Conservation (phyloP, 1,140 invertebrate species). For the Samia ricini region DNA sequence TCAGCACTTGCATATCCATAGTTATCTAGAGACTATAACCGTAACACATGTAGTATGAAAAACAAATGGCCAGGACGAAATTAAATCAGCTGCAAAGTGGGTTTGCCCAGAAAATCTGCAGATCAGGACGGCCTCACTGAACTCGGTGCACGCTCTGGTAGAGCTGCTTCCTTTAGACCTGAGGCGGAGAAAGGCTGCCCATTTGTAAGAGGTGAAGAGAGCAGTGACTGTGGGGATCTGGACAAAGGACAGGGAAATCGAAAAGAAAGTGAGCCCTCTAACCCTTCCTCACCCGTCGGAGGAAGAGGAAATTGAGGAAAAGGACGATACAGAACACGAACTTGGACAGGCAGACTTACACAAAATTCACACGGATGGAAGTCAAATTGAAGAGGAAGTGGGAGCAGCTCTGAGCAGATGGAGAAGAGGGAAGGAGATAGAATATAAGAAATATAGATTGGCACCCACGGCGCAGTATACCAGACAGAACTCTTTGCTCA, state of each 20-base stretch:
- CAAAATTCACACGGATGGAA: background rate
- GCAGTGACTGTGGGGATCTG: background rate
- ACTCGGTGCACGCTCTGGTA: slow-evolving; percentile 18
- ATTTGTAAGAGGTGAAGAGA: slow-evolving; percentile 20
- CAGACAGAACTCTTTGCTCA: slow-evolving; percentile 19
- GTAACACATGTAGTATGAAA: no score
- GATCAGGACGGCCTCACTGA: no score
- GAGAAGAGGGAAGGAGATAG: background rate
- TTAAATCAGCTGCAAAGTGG: no score
- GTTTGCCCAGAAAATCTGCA: no score
- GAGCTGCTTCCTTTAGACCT: slow-evolving; percentile 29
- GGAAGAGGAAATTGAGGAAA: slow-evolving; percentile 3
- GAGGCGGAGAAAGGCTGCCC: slow-evolving; percentile 20
- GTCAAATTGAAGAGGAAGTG: slow-evolving; percentile 19
- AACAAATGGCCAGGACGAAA: no score
- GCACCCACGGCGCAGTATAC: slow-evolving; percentile 23
- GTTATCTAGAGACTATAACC: no score
- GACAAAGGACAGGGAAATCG: slow-evolving; percentile 17
- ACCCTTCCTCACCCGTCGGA: slow-evolving; percentile 13
- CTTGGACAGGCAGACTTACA: no score
- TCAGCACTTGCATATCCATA: no score
- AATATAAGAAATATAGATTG: slow-evolving; percentile 15
- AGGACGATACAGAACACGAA: slow-evolving; percentile 4
- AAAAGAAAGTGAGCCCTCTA: background rate
- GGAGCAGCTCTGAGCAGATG: slow-evolving; percentile 13